Percentiles rank a stretch among this genome's conserved stretches.
These are phyloP conservation scores for Sebastiscus albofasciatus DNA, from an alignment of 2,797 vertebrate genomes.

Conservation along the genomic window DNA sequence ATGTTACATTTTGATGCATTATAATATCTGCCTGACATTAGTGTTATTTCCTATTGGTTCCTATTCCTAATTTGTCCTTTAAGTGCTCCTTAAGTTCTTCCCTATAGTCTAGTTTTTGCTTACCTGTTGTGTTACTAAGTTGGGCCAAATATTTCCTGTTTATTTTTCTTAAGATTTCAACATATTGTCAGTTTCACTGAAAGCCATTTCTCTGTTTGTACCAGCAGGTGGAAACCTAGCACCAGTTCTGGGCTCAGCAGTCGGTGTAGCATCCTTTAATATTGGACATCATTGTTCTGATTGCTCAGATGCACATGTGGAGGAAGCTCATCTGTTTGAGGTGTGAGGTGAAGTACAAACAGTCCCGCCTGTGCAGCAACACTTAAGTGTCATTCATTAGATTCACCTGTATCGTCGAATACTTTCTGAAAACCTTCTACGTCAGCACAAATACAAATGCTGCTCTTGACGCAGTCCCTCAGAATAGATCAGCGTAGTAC, in stretches of 20 bases:
- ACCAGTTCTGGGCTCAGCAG: not conserved
- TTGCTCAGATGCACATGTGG: not conserved
- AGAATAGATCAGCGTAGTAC: not conserved
- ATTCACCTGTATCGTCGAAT: not conserved
- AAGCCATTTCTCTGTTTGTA: not conserved
- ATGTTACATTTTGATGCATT: slow-evolving; percentile 12
- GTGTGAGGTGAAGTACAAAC: not conserved
- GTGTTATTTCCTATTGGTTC: not conserved
- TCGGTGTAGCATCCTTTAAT: not conserved
- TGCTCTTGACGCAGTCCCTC: not conserved
- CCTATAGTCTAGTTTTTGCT: not conserved
- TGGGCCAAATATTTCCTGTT: slow-evolving; percentile 30
- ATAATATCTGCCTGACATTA: slow-evolving; percentile 1
- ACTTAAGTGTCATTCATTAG: not conserved
- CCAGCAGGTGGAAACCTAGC: slow-evolving; percentile 48
- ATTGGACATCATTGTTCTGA: not conserved
- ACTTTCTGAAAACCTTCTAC: not conserved
- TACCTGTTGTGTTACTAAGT: slow-evolving; percentile 11
- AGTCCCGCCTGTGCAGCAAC: not conserved
- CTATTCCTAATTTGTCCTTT: not conserved
- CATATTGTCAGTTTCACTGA: not conserved
- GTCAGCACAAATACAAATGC: not conserved
- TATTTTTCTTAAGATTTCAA: slow-evolving; percentile 6
- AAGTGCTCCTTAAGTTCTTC: not conserved
- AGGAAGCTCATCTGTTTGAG: not conserved